Conservation (phyloP, 2,888 invertebrate genomes). For the Galerucella calmariensis region DNA sequence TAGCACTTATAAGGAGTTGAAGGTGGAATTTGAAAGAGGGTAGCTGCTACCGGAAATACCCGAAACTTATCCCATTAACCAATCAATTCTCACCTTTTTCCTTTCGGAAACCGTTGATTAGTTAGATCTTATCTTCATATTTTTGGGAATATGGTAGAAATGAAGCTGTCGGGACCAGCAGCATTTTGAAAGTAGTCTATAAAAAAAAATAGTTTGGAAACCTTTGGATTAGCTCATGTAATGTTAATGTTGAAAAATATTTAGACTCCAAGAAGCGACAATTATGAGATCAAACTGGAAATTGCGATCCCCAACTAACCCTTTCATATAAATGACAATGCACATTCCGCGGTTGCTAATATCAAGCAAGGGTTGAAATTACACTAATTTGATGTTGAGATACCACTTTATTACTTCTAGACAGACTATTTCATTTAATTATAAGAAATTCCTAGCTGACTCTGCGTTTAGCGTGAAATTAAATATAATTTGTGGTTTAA, state of each 20-base stretch:
- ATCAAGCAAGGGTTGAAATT: conserved; percentile 60
- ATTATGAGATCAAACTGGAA: background rate
- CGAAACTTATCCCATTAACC: too few relatives aligned
- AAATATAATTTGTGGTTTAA: conserved; percentile 2
- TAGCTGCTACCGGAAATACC: too few relatives aligned
- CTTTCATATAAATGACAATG: conserved; percentile 55
- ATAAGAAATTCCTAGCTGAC: conserved; percentile 31
- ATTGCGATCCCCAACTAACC: conserved; percentile 42
- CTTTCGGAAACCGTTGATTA: too few relatives aligned
- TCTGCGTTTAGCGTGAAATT: conserved; percentile 5
- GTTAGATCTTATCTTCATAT: too few relatives aligned
- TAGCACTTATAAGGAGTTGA: too few relatives aligned
- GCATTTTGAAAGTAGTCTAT: too few relatives aligned
- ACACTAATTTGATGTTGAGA: conserved; percentile 60
- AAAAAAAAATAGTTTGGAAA: too few relatives aligned
- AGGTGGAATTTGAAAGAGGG: too few relatives aligned
- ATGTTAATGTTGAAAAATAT: background rate
- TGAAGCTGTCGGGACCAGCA: too few relatives aligned
- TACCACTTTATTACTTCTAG: conserved; percentile 56
- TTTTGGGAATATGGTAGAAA: too few relatives aligned
- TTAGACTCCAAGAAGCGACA: background rate
- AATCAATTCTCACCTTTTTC: too few relatives aligned
- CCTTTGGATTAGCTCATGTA: background rate
- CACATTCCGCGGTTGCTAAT: conserved; percentile 53
- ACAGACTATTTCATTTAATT: conserved; percentile 35